Conservation (phyloP, 2,888 invertebrate species). For the Ceratothoa steindachneri region DNA sequence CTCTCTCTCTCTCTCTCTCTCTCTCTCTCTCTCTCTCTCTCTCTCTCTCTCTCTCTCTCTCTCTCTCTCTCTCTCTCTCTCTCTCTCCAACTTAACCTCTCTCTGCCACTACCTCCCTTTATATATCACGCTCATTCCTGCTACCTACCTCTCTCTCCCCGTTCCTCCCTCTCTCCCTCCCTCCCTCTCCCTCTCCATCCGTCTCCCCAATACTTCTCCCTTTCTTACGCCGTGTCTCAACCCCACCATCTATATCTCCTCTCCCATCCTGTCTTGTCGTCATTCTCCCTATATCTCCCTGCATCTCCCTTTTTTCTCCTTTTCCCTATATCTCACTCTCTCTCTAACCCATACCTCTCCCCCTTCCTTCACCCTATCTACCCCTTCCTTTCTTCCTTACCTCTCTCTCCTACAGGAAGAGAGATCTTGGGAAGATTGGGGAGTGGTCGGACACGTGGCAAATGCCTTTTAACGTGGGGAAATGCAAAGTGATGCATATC, state of each 20-base stretch:
- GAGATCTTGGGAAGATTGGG: too few species aligned
- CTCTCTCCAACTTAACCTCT: not conserved
- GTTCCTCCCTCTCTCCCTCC: not conserved
- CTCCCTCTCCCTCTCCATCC: not conserved
- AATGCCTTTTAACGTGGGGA: too few species aligned
- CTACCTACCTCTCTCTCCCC: not conserved
- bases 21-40: too few species aligned
- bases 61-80: too few species aligned
- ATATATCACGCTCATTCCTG: not conserved
- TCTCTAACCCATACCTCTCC: too few species aligned
- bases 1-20: too few species aligned
- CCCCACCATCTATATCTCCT: not conserved
- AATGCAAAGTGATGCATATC: too few species aligned
- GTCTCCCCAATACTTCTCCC: not conserved
- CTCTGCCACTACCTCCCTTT: not conserved
- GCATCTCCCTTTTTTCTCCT: not conserved
- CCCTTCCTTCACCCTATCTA: too few species aligned
- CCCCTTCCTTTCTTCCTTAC: too few species aligned
- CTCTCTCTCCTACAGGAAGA: too few species aligned
- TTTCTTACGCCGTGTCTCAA: not conserved
- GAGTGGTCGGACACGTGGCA: too few species aligned
- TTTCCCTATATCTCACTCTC: not conserved
- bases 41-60: too few species aligned
- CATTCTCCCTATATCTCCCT: not conserved
- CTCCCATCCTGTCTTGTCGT: not conserved